phyloP scores from a whole-genome alignment of 2,797 vertebrate species.

The Iguana delicatissima region DNA sequence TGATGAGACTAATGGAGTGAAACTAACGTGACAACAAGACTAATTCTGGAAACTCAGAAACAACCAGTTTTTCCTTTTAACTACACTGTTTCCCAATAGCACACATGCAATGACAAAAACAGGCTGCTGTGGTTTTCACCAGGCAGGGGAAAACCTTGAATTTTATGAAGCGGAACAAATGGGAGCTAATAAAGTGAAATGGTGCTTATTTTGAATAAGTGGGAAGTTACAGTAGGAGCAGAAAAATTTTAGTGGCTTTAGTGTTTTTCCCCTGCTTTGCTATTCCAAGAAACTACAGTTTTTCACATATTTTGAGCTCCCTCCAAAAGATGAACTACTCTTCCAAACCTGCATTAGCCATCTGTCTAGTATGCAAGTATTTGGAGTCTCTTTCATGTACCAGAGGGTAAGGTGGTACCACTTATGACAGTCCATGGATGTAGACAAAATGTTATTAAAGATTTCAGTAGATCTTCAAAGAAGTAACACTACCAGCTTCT shows the following conservation, averaged over 20 bases:
- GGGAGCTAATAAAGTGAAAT: constrained; percentile 37
- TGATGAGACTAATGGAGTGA: not conserved
- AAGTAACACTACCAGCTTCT: not conserved
- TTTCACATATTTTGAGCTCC: not conserved
- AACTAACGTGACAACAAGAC: not conserved
- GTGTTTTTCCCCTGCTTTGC: not conserved
- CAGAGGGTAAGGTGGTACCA: not conserved
- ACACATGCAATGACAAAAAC: not conserved
- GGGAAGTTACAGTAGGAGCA: constrained; percentile 47
- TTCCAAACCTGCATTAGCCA: not conserved
- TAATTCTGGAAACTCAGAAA: constrained; percentile 8
- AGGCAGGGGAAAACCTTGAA: constrained; percentile 37
- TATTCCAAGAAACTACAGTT: not conserved
- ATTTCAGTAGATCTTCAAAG: not conserved
- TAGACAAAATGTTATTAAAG: not conserved
- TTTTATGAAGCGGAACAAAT: constrained; percentile 49
- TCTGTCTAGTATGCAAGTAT: too few relatives aligned
- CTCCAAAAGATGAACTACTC: not conserved
- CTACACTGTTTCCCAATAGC: constrained; percentile 53
- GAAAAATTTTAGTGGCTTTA: constrained; percentile 37
- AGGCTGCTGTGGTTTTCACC: not conserved
- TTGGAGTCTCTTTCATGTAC: not conserved
- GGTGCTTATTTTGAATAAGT: constrained; percentile 48
- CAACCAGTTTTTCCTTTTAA: constrained; percentile 53
- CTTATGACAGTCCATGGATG: not conserved